phyloP scores from a whole-genome alignment of 2,797 vertebrate genomes.

The Pseudomugil gertrudae region DNA sequence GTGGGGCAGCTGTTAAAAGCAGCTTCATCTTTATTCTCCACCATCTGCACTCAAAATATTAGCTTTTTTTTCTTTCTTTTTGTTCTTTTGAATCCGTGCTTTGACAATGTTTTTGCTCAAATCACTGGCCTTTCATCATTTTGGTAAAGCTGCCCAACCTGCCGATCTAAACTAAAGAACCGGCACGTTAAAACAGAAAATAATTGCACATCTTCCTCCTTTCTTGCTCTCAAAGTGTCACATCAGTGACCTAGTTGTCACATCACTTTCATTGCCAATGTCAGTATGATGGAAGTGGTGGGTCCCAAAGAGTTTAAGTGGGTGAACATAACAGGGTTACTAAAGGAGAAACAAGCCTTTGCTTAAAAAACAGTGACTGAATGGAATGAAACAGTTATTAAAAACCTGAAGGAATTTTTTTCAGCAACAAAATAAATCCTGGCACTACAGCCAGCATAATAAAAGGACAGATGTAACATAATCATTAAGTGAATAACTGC shows the following conservation, averaged over 20 bases:
- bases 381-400: background rate
- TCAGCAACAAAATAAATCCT: background rate
- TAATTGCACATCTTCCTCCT: conserved; percentile 11
- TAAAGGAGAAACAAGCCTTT: conserved; percentile 25
- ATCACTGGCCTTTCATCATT: conserved; percentile 34
- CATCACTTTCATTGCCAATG: conserved; percentile 49
- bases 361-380: background rate
- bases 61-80: conserved; percentile 14
- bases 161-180: conserved; percentile 54
- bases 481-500: background rate
- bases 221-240: conserved; percentile 79
- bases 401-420: background rate
- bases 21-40: conserved; percentile 37
- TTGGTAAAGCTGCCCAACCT: conserved; percentile 18
- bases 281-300: conserved; percentile 40
- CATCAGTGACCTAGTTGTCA: conserved; percentile 64
- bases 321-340: background rate
- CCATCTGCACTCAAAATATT: conserved; percentile 31
- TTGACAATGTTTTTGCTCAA: conserved; percentile 44
- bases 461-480: background rate
- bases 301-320: conserved; percentile 33
- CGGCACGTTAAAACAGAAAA: conserved; percentile 50
- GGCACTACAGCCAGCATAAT: background rate
- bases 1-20: conserved; percentile 33
- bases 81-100: conserved; percentile 23